phyloP scores from a whole-genome alignment of 2,888 invertebrate species.

The Oasisia sp. region DNA sequence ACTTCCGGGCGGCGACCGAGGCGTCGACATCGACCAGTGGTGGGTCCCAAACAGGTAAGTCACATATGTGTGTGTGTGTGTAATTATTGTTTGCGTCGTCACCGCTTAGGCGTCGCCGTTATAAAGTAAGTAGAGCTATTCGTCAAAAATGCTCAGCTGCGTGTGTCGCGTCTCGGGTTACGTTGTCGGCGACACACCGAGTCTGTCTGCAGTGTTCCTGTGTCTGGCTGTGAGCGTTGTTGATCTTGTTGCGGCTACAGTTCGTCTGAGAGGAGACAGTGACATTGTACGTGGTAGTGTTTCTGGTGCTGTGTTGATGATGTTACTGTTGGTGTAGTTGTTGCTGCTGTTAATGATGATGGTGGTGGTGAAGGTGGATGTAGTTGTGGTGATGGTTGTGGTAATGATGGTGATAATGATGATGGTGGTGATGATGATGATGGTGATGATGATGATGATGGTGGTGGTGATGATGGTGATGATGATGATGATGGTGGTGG shows the following conservation, averaged over 20 bases:
- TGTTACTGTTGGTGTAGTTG: constrained; percentile 6
- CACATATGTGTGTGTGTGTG: neutral
- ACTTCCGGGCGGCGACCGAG: neutral
- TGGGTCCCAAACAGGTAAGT: neutral
- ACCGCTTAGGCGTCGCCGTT: neutral
- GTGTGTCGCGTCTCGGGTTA: neutral
- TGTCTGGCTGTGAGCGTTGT: neutral
- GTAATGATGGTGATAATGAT: neutral
- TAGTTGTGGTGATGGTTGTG: neutral
- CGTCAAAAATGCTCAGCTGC: neutral
- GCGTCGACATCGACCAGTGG: constrained; percentile 1
- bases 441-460: no score
- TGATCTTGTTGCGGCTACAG: neutral
- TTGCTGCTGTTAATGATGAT: neutral
- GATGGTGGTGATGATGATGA: neutral
- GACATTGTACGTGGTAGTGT: neutral
- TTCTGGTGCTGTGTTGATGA: neutral
- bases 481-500: neutral
- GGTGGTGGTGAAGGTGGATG: neutral
- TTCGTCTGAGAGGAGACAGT: neutral
- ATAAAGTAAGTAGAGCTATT: constrained; percentile 6
- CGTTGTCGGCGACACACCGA: neutral
- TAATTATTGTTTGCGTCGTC: neutral
- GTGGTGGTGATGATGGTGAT: no score
- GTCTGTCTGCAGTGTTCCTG: neutral